A percentile compares a stretch with the other conserved stretches of the same genome.
Conservation (phyloP, 1,140 invertebrate species). For the Acromyrmex charruanus region DNA sequence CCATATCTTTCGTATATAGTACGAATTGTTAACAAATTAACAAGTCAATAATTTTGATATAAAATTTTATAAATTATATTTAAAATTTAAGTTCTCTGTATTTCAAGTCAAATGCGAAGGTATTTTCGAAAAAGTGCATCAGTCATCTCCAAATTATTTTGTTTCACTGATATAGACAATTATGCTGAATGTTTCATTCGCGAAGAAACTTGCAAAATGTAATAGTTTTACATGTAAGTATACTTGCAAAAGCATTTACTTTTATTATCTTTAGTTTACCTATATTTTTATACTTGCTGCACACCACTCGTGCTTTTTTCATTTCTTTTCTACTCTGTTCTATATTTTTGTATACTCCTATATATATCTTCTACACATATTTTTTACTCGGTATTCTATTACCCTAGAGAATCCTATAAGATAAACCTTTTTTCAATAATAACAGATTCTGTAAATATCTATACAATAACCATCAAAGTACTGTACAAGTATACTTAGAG, state of each 20-base stretch:
- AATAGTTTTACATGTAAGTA: neutral
- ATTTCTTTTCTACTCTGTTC: neutral
- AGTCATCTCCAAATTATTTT: conserved; percentile 42
- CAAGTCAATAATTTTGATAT: neutral
- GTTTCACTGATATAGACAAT: neutral
- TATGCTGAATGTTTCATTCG: neutral
- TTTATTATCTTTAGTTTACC: neutral
- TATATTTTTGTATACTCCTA: no score
- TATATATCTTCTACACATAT: neutral
- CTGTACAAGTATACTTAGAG: no score
- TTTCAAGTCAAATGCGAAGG: conserved; percentile 22
- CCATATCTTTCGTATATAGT: neutral
- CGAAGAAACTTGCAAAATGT: neutral
- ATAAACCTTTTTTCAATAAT: neutral
- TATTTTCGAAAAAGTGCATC: conserved; percentile 27
- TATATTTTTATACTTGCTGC: neutral
- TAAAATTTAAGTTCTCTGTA: neutral
- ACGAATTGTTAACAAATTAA: neutral
- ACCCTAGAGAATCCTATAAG: neutral
- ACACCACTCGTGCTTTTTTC: neutral
- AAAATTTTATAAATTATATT: conserved; percentile 3
- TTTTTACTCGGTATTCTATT: conserved; percentile 2
- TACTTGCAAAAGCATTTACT: conserved; percentile 1
- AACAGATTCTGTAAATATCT: neutral
- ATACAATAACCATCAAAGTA: neutral